Conservation (phyloP, 1,140 invertebrate genomes). For the Hyles vespertilio region DNA sequence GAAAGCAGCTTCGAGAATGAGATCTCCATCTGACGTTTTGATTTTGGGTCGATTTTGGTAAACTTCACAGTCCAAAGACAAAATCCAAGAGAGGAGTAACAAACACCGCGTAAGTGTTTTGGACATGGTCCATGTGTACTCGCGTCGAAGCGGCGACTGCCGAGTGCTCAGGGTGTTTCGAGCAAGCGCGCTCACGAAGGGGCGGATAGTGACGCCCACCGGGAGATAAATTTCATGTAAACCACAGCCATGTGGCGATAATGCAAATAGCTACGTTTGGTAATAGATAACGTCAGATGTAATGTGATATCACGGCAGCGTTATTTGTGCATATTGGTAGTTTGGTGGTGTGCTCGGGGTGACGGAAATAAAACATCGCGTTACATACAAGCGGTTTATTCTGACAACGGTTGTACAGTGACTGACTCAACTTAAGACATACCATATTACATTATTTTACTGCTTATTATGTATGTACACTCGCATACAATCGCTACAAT, state of each 20-base stretch:
- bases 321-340: too few relatives aligned
- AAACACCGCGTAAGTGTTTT: constrained; percentile 1
- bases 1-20: constrained; percentile 79
- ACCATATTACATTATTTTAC: too few relatives aligned
- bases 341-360: too few relatives aligned
- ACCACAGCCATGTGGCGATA: constrained; percentile 1
- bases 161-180: neutral
- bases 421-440: too few relatives aligned
- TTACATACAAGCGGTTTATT: too few relatives aligned
- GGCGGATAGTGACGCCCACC: constrained; percentile 10
- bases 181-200: neutral
- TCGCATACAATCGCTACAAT: too few relatives aligned
- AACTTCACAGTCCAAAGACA: constrained; percentile 40
- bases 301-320: too few relatives aligned
- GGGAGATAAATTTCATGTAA: constrained; percentile 3
- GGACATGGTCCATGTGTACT: constrained; percentile 36
- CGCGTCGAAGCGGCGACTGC: neutral
- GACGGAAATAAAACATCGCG: too few relatives aligned
- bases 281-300: too few relatives aligned
- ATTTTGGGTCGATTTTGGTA: constrained; percentile 77
- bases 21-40: constrained; percentile 78
- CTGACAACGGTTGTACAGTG: too few relatives aligned
- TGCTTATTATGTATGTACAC: too few relatives aligned
- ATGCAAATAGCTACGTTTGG: too few relatives aligned
- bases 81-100: neutral